phyloP scores from a whole-genome alignment of 2,888 invertebrate genomes.

The Phytoseiulus persimilis region DNA sequence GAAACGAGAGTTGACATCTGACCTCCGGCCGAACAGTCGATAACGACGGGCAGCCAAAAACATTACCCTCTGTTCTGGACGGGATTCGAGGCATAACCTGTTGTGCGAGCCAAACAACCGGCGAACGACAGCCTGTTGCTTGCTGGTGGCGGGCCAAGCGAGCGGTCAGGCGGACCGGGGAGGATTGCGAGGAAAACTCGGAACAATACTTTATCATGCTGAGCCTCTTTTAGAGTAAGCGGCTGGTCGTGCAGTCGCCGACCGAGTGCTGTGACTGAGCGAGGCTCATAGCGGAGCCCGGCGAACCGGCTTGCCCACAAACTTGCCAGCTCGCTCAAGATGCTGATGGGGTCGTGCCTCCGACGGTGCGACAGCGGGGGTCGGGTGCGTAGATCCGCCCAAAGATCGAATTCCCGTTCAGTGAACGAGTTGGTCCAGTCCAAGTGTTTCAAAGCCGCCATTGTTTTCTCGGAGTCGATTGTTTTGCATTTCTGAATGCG shows the following conservation, averaged over 20 bases:
- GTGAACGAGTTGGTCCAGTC: background rate
- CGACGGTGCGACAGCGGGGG: background rate
- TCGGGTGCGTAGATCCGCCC: background rate
- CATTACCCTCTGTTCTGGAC: background rate
- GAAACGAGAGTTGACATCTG: background rate
- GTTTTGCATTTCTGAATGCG: background rate
- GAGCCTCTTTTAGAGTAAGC: slow-evolving; percentile 5
- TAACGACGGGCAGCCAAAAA: background rate
- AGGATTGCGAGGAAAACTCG: slow-evolving; percentile 5
- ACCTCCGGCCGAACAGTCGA: background rate
- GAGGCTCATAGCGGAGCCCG: background rate
- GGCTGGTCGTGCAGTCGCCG: background rate
- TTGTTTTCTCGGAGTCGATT: background rate
- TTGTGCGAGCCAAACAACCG: background rate
- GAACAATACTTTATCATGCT: background rate
- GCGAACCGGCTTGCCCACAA: background rate
- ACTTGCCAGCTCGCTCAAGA: background rate
- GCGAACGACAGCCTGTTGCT: background rate
- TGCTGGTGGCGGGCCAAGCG: background rate
- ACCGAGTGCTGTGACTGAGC: background rate
- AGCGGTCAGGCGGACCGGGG: background rate
- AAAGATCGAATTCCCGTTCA: background rate
- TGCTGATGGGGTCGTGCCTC: background rate
- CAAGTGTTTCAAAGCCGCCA: background rate
- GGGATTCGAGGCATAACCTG: background rate